These are phyloP conservation scores for Grallaria varia DNA, from an alignment of 2,113 vertebrate genomes.

Conservation along the genomic window DNA sequence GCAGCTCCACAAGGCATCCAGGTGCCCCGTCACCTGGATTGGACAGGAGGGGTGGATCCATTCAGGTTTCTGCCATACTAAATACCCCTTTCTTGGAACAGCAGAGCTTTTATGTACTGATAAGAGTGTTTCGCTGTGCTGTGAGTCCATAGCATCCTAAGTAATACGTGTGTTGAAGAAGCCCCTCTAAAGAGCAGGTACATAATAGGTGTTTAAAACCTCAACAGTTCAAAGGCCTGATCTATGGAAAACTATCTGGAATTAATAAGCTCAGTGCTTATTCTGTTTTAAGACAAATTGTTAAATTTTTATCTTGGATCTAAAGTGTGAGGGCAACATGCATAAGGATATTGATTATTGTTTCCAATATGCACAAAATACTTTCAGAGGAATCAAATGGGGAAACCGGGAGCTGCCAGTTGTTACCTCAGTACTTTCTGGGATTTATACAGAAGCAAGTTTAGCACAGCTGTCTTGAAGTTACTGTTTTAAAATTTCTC, in stretches of 20 bases:
- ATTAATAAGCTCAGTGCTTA: not conserved
- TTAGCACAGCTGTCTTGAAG: not conserved
- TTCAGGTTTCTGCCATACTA: not conserved
- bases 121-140: not conserved
- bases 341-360: not conserved
- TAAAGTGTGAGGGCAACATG: not conserved
- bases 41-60: not conserved
- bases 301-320: not conserved
- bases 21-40: not conserved
- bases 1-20: not conserved
- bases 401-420: not conserved
- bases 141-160: not conserved
- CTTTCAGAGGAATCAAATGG: not conserved
- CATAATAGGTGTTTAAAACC: not conserved
- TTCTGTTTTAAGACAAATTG: not conserved
- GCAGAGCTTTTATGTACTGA: not conserved
- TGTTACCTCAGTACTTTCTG: not conserved
- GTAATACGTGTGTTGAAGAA: accelerated
- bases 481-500: not conserved
- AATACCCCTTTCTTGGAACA: not conserved
- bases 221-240: not conserved
- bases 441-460: not conserved
- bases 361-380: not conserved
- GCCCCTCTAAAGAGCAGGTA: not conserved
- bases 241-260: not conserved